Conservation (phyloP, 2,888 invertebrate species). For the Lithosia quadra region DNA sequence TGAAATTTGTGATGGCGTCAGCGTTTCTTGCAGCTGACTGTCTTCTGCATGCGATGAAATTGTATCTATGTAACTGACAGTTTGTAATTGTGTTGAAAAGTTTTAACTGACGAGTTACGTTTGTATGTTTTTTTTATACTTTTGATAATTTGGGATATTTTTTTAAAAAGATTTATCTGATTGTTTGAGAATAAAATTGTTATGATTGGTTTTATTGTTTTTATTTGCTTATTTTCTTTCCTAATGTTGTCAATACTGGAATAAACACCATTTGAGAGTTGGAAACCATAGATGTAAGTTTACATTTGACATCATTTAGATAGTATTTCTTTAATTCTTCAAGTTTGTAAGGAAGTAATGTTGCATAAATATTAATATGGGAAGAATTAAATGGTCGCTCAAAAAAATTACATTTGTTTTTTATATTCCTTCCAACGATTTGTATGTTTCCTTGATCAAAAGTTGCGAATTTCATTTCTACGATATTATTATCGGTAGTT, state of each 20-base stretch:
- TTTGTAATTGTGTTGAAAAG: too few relatives aligned
- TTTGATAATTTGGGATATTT: neutral
- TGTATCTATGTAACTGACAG: too few relatives aligned
- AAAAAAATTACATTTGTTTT: conserved; percentile 12
- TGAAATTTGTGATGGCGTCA: too few relatives aligned
- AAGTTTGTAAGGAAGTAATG: conserved; percentile 2
- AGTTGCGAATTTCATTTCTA: neutral
- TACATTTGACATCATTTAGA: conserved; percentile 1
- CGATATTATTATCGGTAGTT: conserved; percentile 1
- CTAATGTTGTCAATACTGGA: conserved; percentile 8
- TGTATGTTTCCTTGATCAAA: conserved; percentile 1
- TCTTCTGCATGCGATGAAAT: too few relatives aligned
- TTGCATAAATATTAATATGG: conserved; percentile 11
- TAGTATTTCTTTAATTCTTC: neutral
- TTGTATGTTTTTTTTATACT: conserved; percentile 1
- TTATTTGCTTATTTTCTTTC: neutral
- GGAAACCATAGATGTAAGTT: neutral
- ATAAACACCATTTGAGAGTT: neutral
- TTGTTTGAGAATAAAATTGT: neutral
- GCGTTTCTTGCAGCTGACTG: too few relatives aligned
- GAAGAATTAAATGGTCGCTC: conserved; percentile 12
- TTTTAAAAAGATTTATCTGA: conserved; percentile 1
- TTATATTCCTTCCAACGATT: conserved; percentile 7
- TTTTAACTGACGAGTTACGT: neutral
- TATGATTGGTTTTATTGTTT: neutral